Percentiles rank a stretch among this genome's conserved stretches.
These are phyloP conservation scores for Myrmecophaga tridactyla DNA, from an alignment of 2,113 vertebrate species.

Conservation along the genomic window DNA sequence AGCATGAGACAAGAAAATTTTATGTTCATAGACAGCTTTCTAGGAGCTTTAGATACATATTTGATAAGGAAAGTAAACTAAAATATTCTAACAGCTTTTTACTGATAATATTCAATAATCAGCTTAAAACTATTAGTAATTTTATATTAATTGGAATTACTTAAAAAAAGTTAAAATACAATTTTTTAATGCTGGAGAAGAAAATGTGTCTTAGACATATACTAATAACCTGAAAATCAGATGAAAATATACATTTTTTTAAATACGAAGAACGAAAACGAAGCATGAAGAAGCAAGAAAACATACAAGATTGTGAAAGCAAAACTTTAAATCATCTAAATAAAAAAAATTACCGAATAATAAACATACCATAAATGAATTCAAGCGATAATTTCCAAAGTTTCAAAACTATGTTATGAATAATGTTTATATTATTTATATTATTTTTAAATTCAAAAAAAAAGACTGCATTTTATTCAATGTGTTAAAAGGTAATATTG, in stretches of 20 bases:
- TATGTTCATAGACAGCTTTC: background rate
- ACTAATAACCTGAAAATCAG: conserved; percentile 2
- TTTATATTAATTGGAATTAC: background rate
- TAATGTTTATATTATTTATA: background rate
- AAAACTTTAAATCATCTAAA: background rate
- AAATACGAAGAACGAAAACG: conserved; percentile 5
- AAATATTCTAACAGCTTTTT: background rate
- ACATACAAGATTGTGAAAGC: background rate
- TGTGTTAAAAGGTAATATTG: background rate
- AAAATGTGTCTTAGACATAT: background rate
- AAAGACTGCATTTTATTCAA: background rate
- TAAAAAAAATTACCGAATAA: background rate
- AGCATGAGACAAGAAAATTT: background rate
- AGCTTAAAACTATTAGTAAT: background rate
- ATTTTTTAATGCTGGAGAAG: background rate
- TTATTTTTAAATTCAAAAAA: background rate
- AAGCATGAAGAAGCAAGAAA: background rate
- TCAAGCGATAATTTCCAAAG: background rate
- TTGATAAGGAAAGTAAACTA: background rate
- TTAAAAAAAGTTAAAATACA: background rate
- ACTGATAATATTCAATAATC: conserved; percentile 14
- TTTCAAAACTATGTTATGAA: background rate
- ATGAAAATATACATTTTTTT: background rate
- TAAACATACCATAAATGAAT: background rate
- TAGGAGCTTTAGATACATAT: background rate